These are phyloP conservation scores for Anoncus sp. DNA, from an alignment of 2,888 invertebrate species.

Conservation along the genomic window DNA sequence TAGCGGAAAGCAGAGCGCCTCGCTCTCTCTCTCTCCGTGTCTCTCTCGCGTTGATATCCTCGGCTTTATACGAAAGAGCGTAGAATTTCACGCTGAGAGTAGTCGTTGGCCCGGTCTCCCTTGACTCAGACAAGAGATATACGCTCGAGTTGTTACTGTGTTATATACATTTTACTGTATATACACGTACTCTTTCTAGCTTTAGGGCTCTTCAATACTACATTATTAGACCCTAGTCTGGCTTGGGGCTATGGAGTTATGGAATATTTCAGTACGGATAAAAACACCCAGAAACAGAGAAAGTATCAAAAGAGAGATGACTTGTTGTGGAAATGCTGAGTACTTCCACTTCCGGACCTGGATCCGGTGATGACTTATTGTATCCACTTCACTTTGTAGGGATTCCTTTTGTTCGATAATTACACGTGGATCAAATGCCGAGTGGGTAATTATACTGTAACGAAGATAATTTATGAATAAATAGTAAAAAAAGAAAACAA, in stretches of 20 bases:
- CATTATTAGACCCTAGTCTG: conserved; percentile 27
- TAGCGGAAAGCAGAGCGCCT: conserved; percentile 1
- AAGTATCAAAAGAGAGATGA: conserved; percentile 8
- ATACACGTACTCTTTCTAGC: conserved; percentile 9
- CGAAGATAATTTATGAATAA: too few species aligned
- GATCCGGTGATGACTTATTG: too few species aligned
- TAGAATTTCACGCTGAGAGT: conserved; percentile 7
- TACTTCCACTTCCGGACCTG: too few species aligned
- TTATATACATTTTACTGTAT: background rate
- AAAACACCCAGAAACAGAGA: background rate
- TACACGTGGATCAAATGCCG: too few species aligned
- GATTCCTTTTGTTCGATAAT: too few species aligned
- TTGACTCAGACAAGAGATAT: conserved; percentile 25
- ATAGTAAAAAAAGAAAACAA: too few species aligned
- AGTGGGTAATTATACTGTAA: too few species aligned
- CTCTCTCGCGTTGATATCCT: conserved; percentile 11
- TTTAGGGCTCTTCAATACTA: conserved; percentile 1
- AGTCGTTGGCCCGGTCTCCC: conserved; percentile 1
- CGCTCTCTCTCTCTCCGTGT: conserved; percentile 27
- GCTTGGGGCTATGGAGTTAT: background rate
- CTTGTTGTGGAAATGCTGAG: background rate
- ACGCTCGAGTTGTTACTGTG: background rate
- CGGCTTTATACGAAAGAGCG: conserved; percentile 10
- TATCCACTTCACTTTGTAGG: too few species aligned
- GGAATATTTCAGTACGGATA: conserved; percentile 5